These are phyloP conservation scores for Drosophila multiciliata DNA, from an alignment of 2,888 invertebrate genomes.

Conservation along the genomic window DNA sequence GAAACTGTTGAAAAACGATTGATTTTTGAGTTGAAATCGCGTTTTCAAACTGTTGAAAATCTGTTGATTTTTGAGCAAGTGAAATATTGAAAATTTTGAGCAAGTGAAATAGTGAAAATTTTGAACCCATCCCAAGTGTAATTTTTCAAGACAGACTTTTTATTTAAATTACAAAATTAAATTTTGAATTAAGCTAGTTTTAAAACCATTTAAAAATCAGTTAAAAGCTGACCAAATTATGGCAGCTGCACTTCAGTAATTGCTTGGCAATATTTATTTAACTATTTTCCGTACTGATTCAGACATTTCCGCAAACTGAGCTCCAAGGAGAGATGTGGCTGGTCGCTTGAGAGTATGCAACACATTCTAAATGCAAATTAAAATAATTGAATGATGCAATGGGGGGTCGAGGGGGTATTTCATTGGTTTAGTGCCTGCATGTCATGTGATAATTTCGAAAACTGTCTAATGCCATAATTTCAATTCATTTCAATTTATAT, in stretches of 20 bases:
- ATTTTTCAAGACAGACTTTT: no score
- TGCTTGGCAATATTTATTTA: background rate
- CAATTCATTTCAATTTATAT: slow-evolving; percentile 81
- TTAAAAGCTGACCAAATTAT: background rate
- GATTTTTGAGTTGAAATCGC: background rate
- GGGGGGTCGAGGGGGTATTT: background rate
- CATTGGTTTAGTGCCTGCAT: slow-evolving; percentile 61
- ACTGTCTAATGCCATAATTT: slow-evolving; percentile 79
- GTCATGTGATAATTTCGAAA: slow-evolving; percentile 78
- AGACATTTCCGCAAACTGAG: background rate
- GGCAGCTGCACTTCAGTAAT: background rate
- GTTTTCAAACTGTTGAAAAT: background rate
- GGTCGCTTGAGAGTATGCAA: slow-evolving; percentile 57
- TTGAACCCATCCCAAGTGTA: no score
- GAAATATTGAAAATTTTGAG: no score
- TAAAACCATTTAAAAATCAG: no score
- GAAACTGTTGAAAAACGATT: background rate
- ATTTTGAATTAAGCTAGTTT: background rate
- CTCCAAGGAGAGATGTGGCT: background rate
- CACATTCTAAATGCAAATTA: slow-evolving; percentile 81
- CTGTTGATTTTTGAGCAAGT: background rate
- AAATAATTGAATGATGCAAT: slow-evolving; percentile 19
- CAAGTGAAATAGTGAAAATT: no score
- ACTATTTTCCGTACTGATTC: background rate
- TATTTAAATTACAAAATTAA: background rate